Evolutionary conservation across 2,113 vertebrate genomes (phyloP).

Genomic region (Saccopteryx bilineata): DNA sequence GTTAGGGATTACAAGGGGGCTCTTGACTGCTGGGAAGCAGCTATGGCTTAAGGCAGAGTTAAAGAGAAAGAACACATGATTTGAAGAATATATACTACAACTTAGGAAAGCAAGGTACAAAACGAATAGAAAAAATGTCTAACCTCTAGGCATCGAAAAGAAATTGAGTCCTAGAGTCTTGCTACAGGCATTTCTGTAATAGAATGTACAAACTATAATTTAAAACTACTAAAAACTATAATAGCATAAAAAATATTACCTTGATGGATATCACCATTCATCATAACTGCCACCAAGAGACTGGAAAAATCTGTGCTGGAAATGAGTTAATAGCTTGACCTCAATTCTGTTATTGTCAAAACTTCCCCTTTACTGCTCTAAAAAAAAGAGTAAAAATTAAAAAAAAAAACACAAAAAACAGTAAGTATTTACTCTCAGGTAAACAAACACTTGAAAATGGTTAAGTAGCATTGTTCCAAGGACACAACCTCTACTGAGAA

Average conservation of each 20-base stretch:
- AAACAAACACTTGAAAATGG: background rate
- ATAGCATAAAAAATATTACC: background rate
- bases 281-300: background rate
- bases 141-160: background rate
- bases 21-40: background rate
- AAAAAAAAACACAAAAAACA: background rate
- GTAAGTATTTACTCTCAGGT: slow-evolving; percentile 35
- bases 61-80: background rate
- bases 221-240: background rate
- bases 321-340: background rate
- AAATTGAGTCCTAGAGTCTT: background rate
- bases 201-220: slow-evolving; percentile 16
- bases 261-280: background rate
- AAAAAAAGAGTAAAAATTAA: background rate
- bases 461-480: background rate
- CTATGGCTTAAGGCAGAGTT: background rate
- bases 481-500: background rate
- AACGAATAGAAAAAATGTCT: background rate
- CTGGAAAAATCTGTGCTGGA: background rate
- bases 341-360: slow-evolving; percentile 42
- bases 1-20: background rate
- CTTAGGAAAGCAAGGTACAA: accelerated
- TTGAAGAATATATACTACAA: background rate
- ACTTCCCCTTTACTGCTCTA: background rate
- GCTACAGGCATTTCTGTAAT: slow-evolving; percentile 14